phyloP scores from a whole-genome alignment of 2,888 invertebrate species.

The Epicampocera succincta region DNA sequence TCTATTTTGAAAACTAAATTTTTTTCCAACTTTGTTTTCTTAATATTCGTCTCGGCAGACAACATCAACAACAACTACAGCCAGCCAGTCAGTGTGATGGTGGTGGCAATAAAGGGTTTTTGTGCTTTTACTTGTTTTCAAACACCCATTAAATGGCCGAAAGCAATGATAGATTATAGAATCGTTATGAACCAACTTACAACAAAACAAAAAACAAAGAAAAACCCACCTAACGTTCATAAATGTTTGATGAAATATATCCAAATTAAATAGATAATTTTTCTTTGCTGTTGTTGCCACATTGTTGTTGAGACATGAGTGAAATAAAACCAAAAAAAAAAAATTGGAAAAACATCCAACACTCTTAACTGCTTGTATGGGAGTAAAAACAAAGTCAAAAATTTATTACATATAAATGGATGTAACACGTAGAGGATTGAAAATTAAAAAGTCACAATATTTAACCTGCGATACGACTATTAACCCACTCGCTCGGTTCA shows the following conservation, averaged over 20 bases:
- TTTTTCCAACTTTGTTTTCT: conserved; percentile 48
- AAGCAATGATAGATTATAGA: conserved; percentile 69
- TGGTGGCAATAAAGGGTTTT: conserved; percentile 68
- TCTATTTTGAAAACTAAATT: conserved; percentile 24
- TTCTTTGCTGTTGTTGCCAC: conserved; percentile 60
- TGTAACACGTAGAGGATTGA: conserved; percentile 52
- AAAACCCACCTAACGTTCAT: conserved; percentile 25
- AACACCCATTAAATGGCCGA: conserved; percentile 68
- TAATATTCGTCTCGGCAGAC: conserved; percentile 33
- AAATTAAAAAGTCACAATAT: conserved; percentile 54
- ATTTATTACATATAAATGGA: conserved; percentile 5
- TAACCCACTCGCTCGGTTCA: conserved; percentile 59
- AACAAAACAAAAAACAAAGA: conserved; percentile 30
- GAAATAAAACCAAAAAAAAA: conserved; percentile 34
- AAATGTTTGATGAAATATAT: conserved; percentile 70
- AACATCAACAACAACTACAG: conserved; percentile 25
- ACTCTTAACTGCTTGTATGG: conserved; percentile 63
- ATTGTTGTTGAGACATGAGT: conserved; percentile 36
- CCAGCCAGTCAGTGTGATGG: conserved; percentile 41
- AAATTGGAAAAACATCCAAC: conserved; percentile 63
- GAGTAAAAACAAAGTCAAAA: conserved; percentile 70
- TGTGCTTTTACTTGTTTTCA: conserved; percentile 65
- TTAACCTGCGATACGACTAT: conserved; percentile 61
- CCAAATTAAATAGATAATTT: conserved; percentile 63
- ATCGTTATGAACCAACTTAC: conserved; percentile 48